Evolutionary conservation across 1,140 invertebrate species (phyloP).

Genomic region (Drosophila mojavensis): DNA sequence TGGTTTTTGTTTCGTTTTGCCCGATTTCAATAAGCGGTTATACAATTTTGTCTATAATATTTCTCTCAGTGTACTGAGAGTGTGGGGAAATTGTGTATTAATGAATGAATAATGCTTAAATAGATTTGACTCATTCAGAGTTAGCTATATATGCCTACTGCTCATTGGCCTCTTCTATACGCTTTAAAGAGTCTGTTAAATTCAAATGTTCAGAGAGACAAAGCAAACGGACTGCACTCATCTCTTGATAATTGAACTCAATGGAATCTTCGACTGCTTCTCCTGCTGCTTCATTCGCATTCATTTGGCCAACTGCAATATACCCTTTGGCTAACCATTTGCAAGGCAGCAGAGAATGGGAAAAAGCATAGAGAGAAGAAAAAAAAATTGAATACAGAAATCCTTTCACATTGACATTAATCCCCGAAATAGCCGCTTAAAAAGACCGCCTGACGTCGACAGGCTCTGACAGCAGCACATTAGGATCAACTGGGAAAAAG

Average conservation of each 20-base stretch:
- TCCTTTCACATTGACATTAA: conserved; percentile 82
- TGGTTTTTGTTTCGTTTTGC: not conserved
- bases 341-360: not conserved
- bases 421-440: conserved; percentile 73
- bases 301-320: not conserved
- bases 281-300: not conserved
- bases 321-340: not conserved
- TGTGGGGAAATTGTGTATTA: no score
- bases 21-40: not conserved
- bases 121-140: no score
- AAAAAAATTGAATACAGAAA: conserved; percentile 37
- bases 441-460: conserved; percentile 56
- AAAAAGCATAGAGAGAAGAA: not conserved
- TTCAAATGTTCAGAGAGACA: not conserved
- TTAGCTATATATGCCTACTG: not conserved
- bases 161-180: no score
- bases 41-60: conserved; percentile 31
- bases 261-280: not conserved
- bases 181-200: no score
- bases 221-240: not conserved
- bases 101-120: no score
- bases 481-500: conserved; percentile 54
- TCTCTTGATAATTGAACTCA: not conserved
- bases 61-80: conserved; percentile 34
- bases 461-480: conserved; percentile 78